Percentiles rank a stretch among this genome's conserved stretches.
These are phyloP conservation scores for Axis porcinus DNA, from an alignment of 2,113 vertebrate species.

Conservation along the genomic window DNA sequence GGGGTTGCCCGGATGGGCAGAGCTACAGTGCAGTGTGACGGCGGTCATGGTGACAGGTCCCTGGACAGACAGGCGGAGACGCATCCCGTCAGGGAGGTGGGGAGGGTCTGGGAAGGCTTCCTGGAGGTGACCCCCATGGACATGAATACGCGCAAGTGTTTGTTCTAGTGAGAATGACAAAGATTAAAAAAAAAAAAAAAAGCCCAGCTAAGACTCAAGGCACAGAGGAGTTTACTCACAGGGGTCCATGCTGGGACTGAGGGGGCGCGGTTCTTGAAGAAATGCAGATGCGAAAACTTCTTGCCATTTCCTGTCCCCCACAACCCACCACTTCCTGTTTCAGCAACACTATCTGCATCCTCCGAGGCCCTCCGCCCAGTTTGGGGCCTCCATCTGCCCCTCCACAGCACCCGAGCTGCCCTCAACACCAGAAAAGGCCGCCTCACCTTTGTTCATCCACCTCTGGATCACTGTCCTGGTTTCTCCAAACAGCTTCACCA, in stretches of 20 bases:
- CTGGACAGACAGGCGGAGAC: neutral
- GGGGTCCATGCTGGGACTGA: neutral
- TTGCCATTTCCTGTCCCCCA: neutral
- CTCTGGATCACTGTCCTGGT: neutral
- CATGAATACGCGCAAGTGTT: neutral
- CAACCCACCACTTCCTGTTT: neutral
- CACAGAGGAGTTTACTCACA: neutral
- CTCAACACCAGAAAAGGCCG: neutral
- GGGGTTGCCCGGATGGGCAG: accelerated
- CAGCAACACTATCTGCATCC: neutral
- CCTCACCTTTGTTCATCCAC: neutral
- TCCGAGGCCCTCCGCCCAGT: accelerated
- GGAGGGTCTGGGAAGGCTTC: neutral
- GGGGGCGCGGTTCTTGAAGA: neutral
- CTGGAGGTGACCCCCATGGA: neutral
- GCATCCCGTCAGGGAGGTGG: neutral
- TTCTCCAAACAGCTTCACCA: neutral
- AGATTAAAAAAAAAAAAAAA: neutral
- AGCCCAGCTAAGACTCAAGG: neutral
- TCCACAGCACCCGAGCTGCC: neutral
- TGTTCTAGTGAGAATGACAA: neutral
- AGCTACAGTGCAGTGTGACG: accelerated
- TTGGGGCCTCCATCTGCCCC: neutral
- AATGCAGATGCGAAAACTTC: neutral
- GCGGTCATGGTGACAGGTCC: accelerated